Evolutionary conservation across 2,888 invertebrate species (phyloP).

Genomic region (Scaptomyza reducta): DNA sequence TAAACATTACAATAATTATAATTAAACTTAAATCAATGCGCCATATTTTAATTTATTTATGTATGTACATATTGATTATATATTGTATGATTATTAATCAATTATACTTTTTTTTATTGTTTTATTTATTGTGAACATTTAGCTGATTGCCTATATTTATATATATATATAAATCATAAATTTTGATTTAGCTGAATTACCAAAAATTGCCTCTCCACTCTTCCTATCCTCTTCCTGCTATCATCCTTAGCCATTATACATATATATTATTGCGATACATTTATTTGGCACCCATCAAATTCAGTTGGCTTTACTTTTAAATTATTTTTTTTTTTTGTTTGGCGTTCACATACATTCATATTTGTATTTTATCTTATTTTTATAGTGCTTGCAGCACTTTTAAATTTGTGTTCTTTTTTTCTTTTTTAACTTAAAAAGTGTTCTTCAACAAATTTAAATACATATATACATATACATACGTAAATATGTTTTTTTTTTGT

Average conservation of each 20-base stretch:
- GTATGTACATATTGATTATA: slow-evolving; percentile 13
- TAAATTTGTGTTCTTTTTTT: neutral
- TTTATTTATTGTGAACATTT: slow-evolving; percentile 30
- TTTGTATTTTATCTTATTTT: slow-evolving; percentile 9
- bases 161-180: slow-evolving; percentile 39
- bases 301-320: neutral
- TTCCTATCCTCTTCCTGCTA: neutral
- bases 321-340: neutral
- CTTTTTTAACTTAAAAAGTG: neutral
- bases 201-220: slow-evolving; percentile 8
- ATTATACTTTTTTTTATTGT: slow-evolving; percentile 26
- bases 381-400: slow-evolving; percentile 54
- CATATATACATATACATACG: slow-evolving; percentile 29
- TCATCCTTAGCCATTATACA: neutral
- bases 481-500: slow-evolving; percentile 15
- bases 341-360: neutral
- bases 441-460: slow-evolving; percentile 24
- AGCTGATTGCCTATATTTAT: slow-evolving; percentile 36
- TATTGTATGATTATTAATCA: neutral
- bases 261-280: neutral
- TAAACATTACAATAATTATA: slow-evolving; percentile 31
- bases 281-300: neutral
- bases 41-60: slow-evolving; percentile 22
- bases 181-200: slow-evolving; percentile 47
- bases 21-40: slow-evolving; percentile 36